Conservation (phyloP, 2,888 invertebrate species). For the Halocaridina rubra region DNA sequence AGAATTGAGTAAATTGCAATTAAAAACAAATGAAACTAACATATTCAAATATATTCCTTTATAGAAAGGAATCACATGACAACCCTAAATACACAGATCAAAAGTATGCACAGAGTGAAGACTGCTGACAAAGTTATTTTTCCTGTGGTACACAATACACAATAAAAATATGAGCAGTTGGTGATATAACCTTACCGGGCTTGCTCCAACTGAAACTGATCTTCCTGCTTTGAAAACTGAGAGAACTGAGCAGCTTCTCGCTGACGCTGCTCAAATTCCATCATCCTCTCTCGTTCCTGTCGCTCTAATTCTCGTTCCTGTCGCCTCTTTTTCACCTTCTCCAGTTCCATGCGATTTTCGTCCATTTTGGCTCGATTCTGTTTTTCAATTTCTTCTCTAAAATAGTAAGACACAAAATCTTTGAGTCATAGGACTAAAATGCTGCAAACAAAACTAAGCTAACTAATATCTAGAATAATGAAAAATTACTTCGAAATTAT, state of each 20-base stretch:
- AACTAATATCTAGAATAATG: too few species aligned
- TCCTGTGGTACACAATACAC: too few species aligned
- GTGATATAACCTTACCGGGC: conserved; percentile 74
- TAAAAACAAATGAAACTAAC: too few species aligned
- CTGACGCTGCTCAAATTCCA: conserved; percentile 85
- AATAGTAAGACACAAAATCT: not conserved
- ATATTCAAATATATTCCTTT: too few species aligned
- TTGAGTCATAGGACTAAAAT: too few species aligned
- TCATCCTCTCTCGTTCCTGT: conserved; percentile 83
- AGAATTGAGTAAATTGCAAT: too few species aligned
- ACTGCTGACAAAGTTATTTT: too few species aligned
- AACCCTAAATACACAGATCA: too few species aligned
- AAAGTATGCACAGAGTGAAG: too few species aligned
- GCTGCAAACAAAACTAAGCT: too few species aligned
- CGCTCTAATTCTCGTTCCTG: conserved; percentile 89
- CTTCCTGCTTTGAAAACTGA: conserved; percentile 96
- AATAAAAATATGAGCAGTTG: too few species aligned
- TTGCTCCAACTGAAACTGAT: conserved; percentile 97
- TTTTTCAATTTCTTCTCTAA: conserved; percentile 80
- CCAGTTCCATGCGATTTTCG: conserved; percentile 90
- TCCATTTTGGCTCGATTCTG: conserved; percentile 85
- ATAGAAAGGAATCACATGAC: too few species aligned
- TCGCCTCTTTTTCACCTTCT: conserved; percentile 92
- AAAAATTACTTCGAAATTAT: not conserved
- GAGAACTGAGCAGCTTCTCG: conserved; percentile 91